Conservation (phyloP, 2,797 vertebrate genomes). For the Sebastes elongatus region DNA sequence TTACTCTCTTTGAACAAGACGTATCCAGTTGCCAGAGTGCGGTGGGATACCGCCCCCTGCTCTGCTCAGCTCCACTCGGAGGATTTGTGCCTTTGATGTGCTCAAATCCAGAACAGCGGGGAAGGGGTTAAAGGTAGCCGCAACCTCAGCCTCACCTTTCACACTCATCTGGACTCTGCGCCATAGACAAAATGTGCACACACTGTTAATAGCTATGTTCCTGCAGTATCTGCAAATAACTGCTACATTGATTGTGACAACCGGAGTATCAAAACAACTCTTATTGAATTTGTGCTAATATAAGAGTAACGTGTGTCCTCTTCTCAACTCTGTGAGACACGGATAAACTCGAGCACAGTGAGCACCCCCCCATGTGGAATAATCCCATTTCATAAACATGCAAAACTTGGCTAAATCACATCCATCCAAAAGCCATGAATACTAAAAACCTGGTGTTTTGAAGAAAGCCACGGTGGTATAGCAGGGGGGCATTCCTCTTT, state of each 20-base stretch:
- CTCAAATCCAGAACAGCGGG: constrained; percentile 70
- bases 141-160: constrained; percentile 75
- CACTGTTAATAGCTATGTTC: neutral
- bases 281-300: constrained; percentile 11
- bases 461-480: constrained; percentile 32
- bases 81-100: constrained; percentile 81
- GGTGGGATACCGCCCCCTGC: constrained; percentile 51
- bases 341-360: neutral
- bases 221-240: neutral
- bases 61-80: constrained; percentile 40
- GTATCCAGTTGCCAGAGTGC: constrained; percentile 61
- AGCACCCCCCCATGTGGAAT: constrained; percentile 30
- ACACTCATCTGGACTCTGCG: constrained; percentile 9
- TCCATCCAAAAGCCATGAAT: constrained; percentile 80
- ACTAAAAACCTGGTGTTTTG: constrained; percentile 64
- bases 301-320: neutral
- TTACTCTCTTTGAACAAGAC: constrained; percentile 77
- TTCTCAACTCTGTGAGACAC: neutral
- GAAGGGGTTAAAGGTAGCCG: constrained; percentile 67
- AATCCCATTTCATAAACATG: constrained; percentile 68
- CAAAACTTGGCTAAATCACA: constrained; percentile 67
- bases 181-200: constrained; percentile 13
- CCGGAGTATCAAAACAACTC: neutral
- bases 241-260: neutral
- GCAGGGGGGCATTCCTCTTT: constrained; percentile 39